Base-by-base conservation (phyloP, 2,888 invertebrate species). In the Chamaedrilus cognettii region DNA sequence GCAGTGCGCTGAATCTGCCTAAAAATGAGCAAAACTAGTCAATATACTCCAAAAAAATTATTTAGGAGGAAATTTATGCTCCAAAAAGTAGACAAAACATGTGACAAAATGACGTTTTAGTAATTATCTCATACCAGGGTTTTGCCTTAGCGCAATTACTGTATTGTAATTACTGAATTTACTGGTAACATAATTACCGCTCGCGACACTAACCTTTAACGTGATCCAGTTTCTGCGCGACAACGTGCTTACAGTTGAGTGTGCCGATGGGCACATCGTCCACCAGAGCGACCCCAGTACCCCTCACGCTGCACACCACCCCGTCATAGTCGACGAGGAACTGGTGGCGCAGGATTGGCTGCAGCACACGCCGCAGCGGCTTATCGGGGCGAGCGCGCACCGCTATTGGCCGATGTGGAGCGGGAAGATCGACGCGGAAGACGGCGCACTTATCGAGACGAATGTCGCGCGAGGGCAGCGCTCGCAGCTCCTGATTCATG, bases 391-490 rank as follows among this genome's bases (percentile, higher is more conserved):
- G 31, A 15, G 51, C 7, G 2, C 62, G 50, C 23, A 62, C 15
- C 3, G 62, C 62, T 30, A 62, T n/a, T 15, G 62, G 31, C 31
- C 5, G 55, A 23, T 51, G 28, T 62, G 49, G 51, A 32, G n/a
- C 30, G 23, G 91, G 91, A 75, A 96, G 84, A 84, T 93, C 92
- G 63, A 96, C 86, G 75, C 92, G 91, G 80, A 96, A 90, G 58
- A 92, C 88, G 34, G 92, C 90, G 66, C 94, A 88, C 62, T 91
- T 90, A 83, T 96, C 94, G 63, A 96, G 91, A 51, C 88, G 86
- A 50, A 93, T 91, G 85, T 94, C 93, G 79, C 91, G 90, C 56
- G 93, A 92, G 52, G 91, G 90, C 76, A 96, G 86, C 69, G 88
- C 86, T 0, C 88, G 87, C 0, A 93, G 91, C 51, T 91, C 87